Evolutionary conservation across 2,113 vertebrate genomes (phyloP).

Genomic region (Campylomormyrus numenius): DNA sequence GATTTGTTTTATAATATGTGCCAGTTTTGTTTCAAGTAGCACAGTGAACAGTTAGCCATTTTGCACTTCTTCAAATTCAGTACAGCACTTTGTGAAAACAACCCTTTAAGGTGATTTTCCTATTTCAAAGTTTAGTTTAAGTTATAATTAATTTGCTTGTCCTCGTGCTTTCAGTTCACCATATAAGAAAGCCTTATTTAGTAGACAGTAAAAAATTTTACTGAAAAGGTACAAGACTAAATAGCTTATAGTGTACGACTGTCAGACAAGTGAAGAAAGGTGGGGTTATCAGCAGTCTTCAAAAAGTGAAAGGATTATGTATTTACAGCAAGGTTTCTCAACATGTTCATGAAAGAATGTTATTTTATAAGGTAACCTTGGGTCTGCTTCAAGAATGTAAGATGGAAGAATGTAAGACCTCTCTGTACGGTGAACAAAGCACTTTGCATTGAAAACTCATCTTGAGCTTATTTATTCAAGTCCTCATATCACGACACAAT

Average conservation of each 20-base stretch:
- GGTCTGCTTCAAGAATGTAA: neutral
- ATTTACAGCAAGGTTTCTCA: neutral
- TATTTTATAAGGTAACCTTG: slow-evolving; percentile 7
- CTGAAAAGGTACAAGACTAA: neutral
- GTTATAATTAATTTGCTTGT: neutral
- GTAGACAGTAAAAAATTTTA: neutral
- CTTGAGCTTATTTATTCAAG: neutral
- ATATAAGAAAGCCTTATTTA: neutral
- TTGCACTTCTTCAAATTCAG: neutral
- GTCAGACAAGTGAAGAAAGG: neutral
- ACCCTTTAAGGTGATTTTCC: neutral
- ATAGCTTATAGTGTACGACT: neutral
- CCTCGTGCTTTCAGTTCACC: neutral
- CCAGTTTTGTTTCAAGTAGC: neutral
- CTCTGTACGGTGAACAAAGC: neutral
- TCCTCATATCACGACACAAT: neutral
- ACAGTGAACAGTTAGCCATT: neutral
- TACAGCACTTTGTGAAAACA: neutral
- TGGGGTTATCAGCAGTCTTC: neutral
- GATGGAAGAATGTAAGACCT: neutral
- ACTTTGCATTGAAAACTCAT: neutral
- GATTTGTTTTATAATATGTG: neutral
- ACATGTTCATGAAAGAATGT: neutral
- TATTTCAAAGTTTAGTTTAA: neutral
- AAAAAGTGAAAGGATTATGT: neutral